Evolutionary conservation across 2,113 vertebrate genomes (phyloP).

Genomic region (Indicator maculatus): DNA sequence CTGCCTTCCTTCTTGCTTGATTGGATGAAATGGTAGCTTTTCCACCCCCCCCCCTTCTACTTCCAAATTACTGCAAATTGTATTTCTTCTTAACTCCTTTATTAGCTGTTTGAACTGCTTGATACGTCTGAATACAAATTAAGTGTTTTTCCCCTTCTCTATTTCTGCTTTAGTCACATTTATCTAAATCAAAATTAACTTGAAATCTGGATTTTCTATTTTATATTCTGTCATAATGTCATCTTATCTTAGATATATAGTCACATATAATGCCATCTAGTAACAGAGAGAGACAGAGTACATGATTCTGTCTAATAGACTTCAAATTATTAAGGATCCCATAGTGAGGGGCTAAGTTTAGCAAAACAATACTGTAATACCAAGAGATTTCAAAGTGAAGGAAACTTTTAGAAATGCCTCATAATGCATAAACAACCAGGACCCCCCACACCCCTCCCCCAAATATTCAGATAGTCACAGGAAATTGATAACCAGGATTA

Average conservation of each 20-base stretch:
- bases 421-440: not conserved
- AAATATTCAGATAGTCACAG: not conserved
- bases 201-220: not conserved
- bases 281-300: not conserved
- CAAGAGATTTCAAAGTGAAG: not conserved
- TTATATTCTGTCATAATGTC: not conserved
- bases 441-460: not conserved
- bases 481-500: not conserved
- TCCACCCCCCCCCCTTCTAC: not conserved
- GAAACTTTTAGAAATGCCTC: not conserved
- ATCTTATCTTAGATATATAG: not conserved
- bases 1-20: constrained; percentile 67
- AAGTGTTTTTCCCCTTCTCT: not conserved
- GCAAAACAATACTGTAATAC: not conserved
- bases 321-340: not conserved
- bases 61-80: constrained; percentile 62
- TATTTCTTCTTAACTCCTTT: constrained; percentile 59
- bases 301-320: not conserved
- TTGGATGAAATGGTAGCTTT: constrained; percentile 61
- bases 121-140: constrained; percentile 59
- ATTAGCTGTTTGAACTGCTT: constrained; percentile 60
- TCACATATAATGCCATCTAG: not conserved
- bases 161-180: constrained; percentile 28
- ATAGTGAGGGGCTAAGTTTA: not conserved
- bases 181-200: not conserved